A percentile compares a stretch with the other conserved stretches of the same genome.
Conservation (phyloP, 2,888 invertebrate genomes). For the Caenorhabditis wallacei region DNA sequence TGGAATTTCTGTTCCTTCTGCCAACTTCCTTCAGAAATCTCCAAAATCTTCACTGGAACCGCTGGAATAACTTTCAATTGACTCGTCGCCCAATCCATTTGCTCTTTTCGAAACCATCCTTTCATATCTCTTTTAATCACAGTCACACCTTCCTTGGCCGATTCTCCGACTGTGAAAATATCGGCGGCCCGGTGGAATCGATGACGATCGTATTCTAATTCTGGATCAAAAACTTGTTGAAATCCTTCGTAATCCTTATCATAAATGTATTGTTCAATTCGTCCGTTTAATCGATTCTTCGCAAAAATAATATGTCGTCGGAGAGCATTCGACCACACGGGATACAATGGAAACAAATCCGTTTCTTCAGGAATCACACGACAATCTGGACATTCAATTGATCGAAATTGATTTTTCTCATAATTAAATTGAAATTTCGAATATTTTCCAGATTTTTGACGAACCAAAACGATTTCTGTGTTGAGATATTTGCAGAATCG, state of each 20-base stretch:
- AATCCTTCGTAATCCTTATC: slow-evolving; percentile 24
- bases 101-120: slow-evolving; percentile 22
- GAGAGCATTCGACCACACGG: slow-evolving; percentile 29
- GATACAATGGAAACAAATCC: slow-evolving; percentile 10
- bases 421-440: slow-evolving; percentile 11
- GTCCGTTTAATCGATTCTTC: neutral
- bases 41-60: slow-evolving; percentile 18
- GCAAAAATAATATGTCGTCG: slow-evolving; percentile 26
- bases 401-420: neutral
- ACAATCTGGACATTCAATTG: slow-evolving; percentile 11
- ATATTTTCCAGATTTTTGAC: slow-evolving; percentile 9
- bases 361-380: neutral
- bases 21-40: too few species aligned
- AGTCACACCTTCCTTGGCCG: slow-evolving; percentile 15
- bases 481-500: slow-evolving; percentile 21
- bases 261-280: slow-evolving; percentile 33
- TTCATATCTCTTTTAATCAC: slow-evolving; percentile 2
- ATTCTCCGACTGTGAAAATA: slow-evolving; percentile 15
- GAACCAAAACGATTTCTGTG: slow-evolving; percentile 19
- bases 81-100: slow-evolving; percentile 4
- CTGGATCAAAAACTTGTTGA: slow-evolving; percentile 24
- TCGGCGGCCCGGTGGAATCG: neutral
- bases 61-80: neutral
- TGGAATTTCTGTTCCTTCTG: too few species aligned
- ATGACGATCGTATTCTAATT: neutral